Evolutionary conservation across 2,113 vertebrate species (phyloP).

Genomic region (Paramormyrops kingsleyae): DNA sequence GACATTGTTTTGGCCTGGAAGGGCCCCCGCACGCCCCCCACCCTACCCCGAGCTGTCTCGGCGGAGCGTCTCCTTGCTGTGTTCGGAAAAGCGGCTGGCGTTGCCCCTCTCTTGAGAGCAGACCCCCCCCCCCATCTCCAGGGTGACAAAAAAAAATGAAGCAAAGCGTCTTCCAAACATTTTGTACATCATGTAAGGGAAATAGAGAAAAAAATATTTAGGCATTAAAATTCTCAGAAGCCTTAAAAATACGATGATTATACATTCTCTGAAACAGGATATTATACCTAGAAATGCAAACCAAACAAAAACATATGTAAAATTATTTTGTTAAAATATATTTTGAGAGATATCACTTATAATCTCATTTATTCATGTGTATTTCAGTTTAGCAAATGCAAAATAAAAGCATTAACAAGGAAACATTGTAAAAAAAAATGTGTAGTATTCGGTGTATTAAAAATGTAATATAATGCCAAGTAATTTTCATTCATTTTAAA

Average conservation of each 20-base stretch:
- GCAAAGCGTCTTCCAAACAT: background rate
- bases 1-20: background rate
- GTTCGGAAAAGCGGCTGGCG: background rate
- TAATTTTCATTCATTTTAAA: background rate
- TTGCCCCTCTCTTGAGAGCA: background rate
- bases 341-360: background rate
- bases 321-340: background rate
- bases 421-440: background rate
- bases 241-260: background rate
- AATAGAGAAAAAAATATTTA: background rate
- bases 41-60: background rate
- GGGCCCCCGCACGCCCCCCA: background rate
- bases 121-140: background rate
- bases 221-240: background rate
- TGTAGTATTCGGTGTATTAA: background rate
- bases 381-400: background rate
- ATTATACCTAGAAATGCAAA: background rate
- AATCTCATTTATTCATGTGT: background rate
- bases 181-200: background rate
- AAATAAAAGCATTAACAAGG: background rate
- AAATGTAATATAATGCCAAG: background rate
- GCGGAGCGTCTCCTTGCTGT: background rate
- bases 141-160: background rate
- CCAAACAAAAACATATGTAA: background rate
- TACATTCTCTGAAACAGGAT: background rate